Conservation (phyloP, 2,113 vertebrate species). For the Caloenas nicobarica region DNA sequence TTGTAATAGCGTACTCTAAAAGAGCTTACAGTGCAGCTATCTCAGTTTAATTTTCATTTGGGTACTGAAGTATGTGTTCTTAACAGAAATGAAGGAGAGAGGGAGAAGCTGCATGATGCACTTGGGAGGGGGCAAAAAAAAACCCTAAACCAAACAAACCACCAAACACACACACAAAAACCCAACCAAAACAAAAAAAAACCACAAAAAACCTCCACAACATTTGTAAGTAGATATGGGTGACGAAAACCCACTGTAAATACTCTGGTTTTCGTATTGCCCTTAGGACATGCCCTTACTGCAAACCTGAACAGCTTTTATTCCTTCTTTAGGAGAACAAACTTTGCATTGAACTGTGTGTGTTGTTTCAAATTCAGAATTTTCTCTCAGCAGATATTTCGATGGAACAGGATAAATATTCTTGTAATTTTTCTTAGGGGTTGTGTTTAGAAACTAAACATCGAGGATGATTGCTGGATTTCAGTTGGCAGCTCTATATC, state of each 20-base stretch:
- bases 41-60: neutral
- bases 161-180: neutral
- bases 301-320: neutral
- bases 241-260: neutral
- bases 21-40: neutral
- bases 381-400: neutral
- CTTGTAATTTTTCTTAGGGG: neutral
- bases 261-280: neutral
- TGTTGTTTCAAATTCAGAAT: neutral
- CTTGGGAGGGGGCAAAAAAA: neutral
- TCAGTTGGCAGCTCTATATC: neutral
- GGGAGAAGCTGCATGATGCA: neutral
- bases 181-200: neutral
- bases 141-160: neutral
- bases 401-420: neutral
- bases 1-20: neutral
- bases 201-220: too few species aligned
- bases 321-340: neutral
- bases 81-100: neutral
- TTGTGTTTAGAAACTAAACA: neutral
- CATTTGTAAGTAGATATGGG: neutral
- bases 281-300: neutral
- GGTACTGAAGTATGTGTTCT: neutral
- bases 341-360: neutral
- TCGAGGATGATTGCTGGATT: neutral